phyloP scores from a whole-genome alignment of 2,113 vertebrate genomes.

The Pomatorhinus ruficollis region DNA sequence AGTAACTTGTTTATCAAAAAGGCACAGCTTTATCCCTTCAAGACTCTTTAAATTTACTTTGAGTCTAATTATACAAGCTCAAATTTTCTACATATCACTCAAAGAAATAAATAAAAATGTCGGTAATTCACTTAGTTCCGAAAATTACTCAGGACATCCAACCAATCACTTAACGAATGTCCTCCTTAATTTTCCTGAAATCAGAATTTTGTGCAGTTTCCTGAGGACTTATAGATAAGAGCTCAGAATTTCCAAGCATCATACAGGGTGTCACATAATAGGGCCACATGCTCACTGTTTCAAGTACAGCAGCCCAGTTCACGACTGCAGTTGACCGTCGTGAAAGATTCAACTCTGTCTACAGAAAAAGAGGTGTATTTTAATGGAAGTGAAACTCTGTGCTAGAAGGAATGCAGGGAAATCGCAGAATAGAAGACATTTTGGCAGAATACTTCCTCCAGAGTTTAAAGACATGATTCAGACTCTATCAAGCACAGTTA shows the following conservation, averaged over 20 bases:
- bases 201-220: neutral
- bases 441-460: neutral
- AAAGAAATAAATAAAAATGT: neutral
- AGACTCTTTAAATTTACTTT: neutral
- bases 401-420: neutral
- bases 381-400: neutral
- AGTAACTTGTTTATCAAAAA: neutral
- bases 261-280: neutral
- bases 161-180: neutral
- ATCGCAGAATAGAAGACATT: neutral
- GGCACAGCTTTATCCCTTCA: neutral
- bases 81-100: neutral
- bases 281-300: neutral
- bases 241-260: neutral
- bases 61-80: neutral
- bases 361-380: neutral
- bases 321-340: neutral
- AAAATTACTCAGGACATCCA: neutral
- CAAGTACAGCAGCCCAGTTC: neutral
- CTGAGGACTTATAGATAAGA: neutral
- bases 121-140: neutral
- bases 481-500: neutral
- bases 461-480: neutral
- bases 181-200: neutral
- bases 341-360: neutral